These are phyloP conservation scores for Ammodytes marinus DNA, from an alignment of 2,113 vertebrate species.

Conservation along the genomic window DNA sequence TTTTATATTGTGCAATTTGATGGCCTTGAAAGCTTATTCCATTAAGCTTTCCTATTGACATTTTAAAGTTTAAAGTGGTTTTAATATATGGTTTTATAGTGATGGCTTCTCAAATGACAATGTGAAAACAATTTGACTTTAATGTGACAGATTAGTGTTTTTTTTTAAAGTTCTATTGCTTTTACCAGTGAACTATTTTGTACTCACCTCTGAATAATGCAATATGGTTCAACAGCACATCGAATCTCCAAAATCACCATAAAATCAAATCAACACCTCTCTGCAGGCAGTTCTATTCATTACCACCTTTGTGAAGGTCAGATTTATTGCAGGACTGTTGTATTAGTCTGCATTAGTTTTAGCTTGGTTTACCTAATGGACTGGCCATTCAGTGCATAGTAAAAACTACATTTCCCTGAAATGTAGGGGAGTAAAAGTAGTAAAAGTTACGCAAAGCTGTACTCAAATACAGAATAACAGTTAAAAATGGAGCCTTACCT, in stretches of 20 bases:
- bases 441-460: background rate
- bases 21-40: background rate
- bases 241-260: background rate
- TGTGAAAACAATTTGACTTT: background rate
- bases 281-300: background rate
- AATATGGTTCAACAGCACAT: background rate
- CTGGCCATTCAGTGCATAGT: background rate
- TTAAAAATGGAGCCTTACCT: no score
- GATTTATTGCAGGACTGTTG: background rate
- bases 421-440: background rate
- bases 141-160: background rate
- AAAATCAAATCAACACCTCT: background rate
- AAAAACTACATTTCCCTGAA: background rate
- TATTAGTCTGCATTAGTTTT: background rate
- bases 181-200: background rate
- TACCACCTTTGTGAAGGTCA: background rate
- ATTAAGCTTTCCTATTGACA: background rate
- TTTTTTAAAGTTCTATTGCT: no score
- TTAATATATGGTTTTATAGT: background rate
- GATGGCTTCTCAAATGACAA: background rate
- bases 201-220: background rate
- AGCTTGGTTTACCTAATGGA: background rate
- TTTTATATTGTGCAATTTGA: background rate
- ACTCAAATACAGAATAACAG: no score
- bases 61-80: background rate